Evolutionary conservation across 2,797 vertebrate genomes (phyloP), one percentile per base, ranked within the genome.

Genomic region (Rachycentron canadum): DNA sequence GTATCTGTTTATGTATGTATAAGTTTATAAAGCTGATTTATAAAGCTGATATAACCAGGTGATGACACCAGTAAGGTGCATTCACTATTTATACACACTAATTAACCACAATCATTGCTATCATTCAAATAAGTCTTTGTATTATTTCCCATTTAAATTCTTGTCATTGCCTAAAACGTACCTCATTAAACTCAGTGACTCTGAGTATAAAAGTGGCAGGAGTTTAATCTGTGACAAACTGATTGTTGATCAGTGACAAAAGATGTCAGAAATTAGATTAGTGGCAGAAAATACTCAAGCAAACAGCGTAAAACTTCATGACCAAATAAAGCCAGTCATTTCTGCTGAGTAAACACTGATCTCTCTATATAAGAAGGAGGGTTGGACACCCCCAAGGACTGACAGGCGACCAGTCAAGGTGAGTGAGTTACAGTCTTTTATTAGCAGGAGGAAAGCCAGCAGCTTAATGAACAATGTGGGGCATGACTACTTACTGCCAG

Each of bases 351-450:
- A 71, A 78, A 78, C 69, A 62, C 55, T 50, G 55, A 84, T 88
- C 73, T 84, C 77, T 66, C 89, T 94, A 94, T 96, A 96, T 93
- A 95, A 95, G 92, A 93, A 73, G 78, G 78, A 72, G 78, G 76
- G 53, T 65, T 81, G 81, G 75, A 79, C 79, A 7, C 69, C 70
- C 74, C 56, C 87, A 86, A 92, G 78, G 89, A 91, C 90, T 88
- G 86, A 82, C 87, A 88, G 83, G 73, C 89, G 65, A 79, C 93
- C 73, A 95, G 94, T 88, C 85, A 94, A 94, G 94, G 94, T 96
- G 88, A 94, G 94, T 90, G 77, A 85, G 61, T 73, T 70, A n/a
- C 59, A 87, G 75, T 85, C 90, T 91, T 87, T 86, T 92, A 90
- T 91, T 87, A 93, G 90, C 85, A 82, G 74, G 78, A 86, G 67